Evolutionary conservation across 2,113 vertebrate genomes (phyloP).

Genomic region (Austrofundulus limnaeus): DNA sequence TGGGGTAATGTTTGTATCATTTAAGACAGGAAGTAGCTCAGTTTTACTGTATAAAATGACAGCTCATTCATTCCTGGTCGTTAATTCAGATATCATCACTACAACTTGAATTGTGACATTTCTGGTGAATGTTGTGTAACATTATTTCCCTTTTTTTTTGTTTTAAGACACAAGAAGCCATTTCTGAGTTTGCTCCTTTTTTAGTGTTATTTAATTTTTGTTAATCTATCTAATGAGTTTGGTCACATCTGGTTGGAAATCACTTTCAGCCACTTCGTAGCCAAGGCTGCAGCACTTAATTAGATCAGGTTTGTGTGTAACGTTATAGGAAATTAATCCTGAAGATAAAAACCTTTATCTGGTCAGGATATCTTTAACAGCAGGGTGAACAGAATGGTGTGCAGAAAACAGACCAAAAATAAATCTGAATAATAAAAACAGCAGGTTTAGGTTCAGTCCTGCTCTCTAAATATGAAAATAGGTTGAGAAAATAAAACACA

Average conservation of each 20-base stretch:
- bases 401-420: neutral
- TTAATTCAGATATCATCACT: neutral
- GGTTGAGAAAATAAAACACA: too few relatives aligned
- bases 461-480: neutral
- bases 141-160: conserved; percentile 13
- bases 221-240: too few relatives aligned
- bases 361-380: neutral
- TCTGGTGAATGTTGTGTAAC: conserved; percentile 19
- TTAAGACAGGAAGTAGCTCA: neutral
- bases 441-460: neutral
- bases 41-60: neutral
- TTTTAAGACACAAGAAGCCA: neutral
- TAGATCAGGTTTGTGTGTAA: neutral
- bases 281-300: neutral
- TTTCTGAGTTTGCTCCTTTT: too few relatives aligned
- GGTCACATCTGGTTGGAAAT: too few relatives aligned
- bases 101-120: neutral
- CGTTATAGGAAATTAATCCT: neutral
- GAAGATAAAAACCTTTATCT: neutral
- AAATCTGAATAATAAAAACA: neutral
- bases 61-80: neutral
- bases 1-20: neutral
- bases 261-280: neutral
- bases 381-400: too few relatives aligned
- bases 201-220: too few relatives aligned